Base-by-base conservation (phyloP, 2,113 vertebrate genomes). In the Hippoglossus stenolepis region DNA sequence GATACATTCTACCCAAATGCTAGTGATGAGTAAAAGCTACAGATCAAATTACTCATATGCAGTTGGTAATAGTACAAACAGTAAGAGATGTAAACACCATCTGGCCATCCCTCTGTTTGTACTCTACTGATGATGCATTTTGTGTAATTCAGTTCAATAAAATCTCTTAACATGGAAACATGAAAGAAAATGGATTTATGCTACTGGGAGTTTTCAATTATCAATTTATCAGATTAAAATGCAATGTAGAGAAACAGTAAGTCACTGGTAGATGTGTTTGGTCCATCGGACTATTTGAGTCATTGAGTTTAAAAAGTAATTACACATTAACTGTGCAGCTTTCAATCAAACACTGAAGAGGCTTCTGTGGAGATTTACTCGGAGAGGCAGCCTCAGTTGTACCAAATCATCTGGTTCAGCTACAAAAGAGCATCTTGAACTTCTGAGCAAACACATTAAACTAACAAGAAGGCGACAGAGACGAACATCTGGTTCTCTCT, bases 31-130 rank as follows among this genome's bases (percentile, higher is more conserved):
- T 79, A 86, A 73, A 66, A 58, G 47, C 61, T 67, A 43, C 35
- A 28, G 77, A 81, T 75, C 13, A 67, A 76, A 83, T 75, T 17
- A 70, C 73, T 57, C 49, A 17, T 17, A 18, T 73, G 68, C 67
- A 54, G 61, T 70, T 51, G 38, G 65, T 61, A 54, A 78, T 70
- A 73, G 62, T 83, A 61, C 62, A 26, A 75, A 63, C 56, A 73
- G 69, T 53, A 70, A 79, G 26, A 79, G 54, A 75, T 65, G 18
- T 75, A 70, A 76, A 75, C 70, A 80, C 84, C 79, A 83, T 83
- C 79, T 85, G 79, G 73, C 61, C 35, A 38, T 24, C 38, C 65
- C 56, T 74, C 57, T 84, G 73, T 78, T 78, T 43, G 8, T 53
- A 60, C n/a, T 69, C 62, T 35, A 63, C n/a, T 60, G 74, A 65